Percentiles rank a stretch among this genome's conserved stretches.
phyloP scores from a whole-genome alignment of 2,113 vertebrate species.

The Petroica traversi region DNA sequence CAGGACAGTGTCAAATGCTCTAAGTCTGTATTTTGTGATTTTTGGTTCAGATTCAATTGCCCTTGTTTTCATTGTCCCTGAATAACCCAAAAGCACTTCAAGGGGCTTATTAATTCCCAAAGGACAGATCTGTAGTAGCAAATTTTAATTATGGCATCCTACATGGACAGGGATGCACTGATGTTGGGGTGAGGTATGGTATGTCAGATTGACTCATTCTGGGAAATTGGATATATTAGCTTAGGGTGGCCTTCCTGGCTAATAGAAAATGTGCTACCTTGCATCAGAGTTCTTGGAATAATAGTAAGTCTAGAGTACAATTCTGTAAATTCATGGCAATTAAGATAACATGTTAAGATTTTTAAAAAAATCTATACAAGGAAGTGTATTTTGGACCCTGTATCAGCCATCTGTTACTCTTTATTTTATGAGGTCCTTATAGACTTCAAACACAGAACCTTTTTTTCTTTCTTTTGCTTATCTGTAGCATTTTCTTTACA shows the following conservation, averaged over 20 bases:
- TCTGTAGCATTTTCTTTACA: not conserved
- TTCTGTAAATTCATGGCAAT: not conserved
- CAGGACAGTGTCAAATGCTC: not conserved
- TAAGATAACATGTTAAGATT: not conserved
- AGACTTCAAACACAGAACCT: not conserved
- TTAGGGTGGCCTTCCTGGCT: not conserved
- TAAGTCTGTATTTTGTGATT: not conserved
- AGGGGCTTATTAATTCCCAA: not conserved
- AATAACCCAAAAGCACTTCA: not conserved
- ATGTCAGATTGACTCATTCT: not conserved
- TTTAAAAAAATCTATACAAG: not conserved
- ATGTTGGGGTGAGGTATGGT: not conserved
- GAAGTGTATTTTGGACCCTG: not conserved
- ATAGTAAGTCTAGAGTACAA: not conserved
- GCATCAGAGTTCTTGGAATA: not conserved
- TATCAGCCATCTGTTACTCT: not conserved
- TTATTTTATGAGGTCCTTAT: not conserved
- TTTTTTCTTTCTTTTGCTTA: not conserved
- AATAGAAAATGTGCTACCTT: not conserved
- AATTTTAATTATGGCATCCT: not conserved
- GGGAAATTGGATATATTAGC: not conserved
- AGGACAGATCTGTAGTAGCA: not conserved
- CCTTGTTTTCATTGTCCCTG: not conserved
- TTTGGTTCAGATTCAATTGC: not conserved
- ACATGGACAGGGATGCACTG: rapidly evolving